Evolutionary conservation across 92 coral and sea anemone species (phyloP).

Genomic region (Porites evermanni): DNA sequence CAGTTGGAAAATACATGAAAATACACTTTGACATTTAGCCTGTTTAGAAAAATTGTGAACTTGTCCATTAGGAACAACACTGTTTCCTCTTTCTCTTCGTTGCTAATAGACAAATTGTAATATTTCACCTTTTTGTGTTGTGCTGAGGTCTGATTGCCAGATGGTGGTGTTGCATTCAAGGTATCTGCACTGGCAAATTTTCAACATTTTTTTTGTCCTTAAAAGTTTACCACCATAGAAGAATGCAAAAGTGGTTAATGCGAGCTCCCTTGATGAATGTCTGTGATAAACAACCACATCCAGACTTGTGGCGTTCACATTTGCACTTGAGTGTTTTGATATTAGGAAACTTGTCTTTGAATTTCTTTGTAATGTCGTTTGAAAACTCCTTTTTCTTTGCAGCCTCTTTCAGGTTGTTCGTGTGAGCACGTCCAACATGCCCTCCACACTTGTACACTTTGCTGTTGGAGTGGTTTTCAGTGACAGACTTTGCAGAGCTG

Average conservation of each 20-base stretch:
- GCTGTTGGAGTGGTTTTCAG: neutral
- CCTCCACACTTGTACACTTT: slow-evolving; percentile 40
- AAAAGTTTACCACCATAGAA: slow-evolving; percentile 9
- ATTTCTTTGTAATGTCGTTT: neutral
- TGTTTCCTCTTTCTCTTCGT: no score
- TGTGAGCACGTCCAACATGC: slow-evolving; percentile 51
- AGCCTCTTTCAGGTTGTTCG: slow-evolving; percentile 43
- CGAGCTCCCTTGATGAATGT: slow-evolving; percentile 34
- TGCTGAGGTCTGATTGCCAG: no score
- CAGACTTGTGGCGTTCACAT: slow-evolving; percentile 41
- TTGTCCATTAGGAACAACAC: no score
- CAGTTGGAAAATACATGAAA: no score
- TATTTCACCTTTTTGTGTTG: no score
- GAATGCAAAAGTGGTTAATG: slow-evolving; percentile 59
- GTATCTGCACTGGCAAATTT: no score
- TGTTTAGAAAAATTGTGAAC: no score
- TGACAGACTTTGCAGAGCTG: slow-evolving; percentile 13
- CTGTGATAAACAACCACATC: slow-evolving; percentile 45
- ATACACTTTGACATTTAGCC: no score
- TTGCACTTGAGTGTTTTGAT: slow-evolving; percentile 35
- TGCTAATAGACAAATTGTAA: no score
- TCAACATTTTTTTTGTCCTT: no score
- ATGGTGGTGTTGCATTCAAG: no score
- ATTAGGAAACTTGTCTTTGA: slow-evolving; percentile 35
- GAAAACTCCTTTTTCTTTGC: slow-evolving; percentile 48